These are phyloP conservation scores for Neodiprion lecontei DNA, from an alignment of 1,140 invertebrate genomes.

Conservation along the genomic window DNA sequence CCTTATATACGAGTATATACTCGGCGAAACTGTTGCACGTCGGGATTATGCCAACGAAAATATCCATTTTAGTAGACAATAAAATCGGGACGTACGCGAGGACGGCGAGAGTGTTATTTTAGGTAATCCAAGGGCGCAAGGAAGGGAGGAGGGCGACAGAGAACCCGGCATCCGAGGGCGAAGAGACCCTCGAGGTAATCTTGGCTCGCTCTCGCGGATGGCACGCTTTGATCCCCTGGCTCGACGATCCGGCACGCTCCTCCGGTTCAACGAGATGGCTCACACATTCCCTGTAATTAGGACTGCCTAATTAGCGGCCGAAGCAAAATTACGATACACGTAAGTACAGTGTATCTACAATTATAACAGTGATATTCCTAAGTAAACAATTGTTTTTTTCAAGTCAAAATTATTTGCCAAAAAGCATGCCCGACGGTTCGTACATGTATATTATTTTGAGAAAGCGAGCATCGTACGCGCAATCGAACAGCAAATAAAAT, in stretches of 20 bases:
- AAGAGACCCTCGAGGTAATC: conserved; percentile 54
- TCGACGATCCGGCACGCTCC: conserved; percentile 55
- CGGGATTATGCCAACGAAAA: conserved; percentile 26
- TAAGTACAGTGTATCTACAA: conserved; percentile 12
- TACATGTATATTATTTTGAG: too few relatives aligned
- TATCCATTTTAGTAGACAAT: conserved; percentile 26
- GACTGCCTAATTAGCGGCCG: conserved; percentile 44
- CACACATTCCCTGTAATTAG: conserved; percentile 51
- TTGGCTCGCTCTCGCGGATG: conserved; percentile 48
- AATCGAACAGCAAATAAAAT: too few relatives aligned
- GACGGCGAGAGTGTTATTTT: conserved; percentile 39
- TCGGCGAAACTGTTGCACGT: not conserved
- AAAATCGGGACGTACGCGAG: conserved; percentile 23
- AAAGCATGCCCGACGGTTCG: too few relatives aligned
- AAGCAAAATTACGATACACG: not conserved
- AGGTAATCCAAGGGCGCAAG: conserved; percentile 36
- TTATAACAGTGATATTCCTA: not conserved
- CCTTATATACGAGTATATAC: not conserved
- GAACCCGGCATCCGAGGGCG: conserved; percentile 35
- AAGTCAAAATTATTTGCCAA: not conserved
- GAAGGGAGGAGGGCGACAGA: conserved; percentile 26
- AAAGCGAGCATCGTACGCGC: too few relatives aligned
- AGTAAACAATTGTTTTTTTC: not conserved
- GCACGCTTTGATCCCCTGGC: conserved; percentile 56
- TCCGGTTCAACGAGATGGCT: conserved; percentile 28